Evolutionary conservation across 2,113 vertebrate species (phyloP).

Genomic region (Strix aluco): DNA sequence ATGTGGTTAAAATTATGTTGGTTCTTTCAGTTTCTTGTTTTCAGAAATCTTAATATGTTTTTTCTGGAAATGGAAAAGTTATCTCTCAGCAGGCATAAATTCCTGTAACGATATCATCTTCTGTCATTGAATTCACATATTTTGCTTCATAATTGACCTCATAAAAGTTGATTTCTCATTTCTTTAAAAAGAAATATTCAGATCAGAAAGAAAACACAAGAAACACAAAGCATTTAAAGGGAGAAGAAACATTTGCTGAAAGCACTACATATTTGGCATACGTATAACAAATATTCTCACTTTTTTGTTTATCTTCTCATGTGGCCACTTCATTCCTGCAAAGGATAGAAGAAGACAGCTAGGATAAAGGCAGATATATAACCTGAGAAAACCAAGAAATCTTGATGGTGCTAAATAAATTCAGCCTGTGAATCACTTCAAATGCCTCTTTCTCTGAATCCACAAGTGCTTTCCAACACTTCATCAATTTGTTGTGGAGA

Average conservation of each 20-base stretch:
- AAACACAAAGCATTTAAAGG: not conserved
- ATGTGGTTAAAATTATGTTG: not conserved
- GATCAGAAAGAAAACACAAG: not conserved
- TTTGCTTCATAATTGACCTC: not conserved
- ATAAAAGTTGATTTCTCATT: not conserved
- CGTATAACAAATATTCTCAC: not conserved
- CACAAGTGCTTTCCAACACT: not conserved
- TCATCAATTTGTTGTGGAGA: not conserved
- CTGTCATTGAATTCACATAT: not conserved
- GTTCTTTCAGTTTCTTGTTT: not conserved
- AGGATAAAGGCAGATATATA: not conserved
- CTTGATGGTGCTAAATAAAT: not conserved
- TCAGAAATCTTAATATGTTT: not conserved
- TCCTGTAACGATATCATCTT: not conserved
- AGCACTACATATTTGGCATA: not conserved
- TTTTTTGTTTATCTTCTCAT: not conserved
- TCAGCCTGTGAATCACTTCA: not conserved
- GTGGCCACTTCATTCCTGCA: not conserved
- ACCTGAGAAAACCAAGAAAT: not conserved
- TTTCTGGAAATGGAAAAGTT: not conserved
- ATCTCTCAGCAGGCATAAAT: not conserved
- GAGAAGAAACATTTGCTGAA: not conserved
- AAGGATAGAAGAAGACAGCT: not conserved
- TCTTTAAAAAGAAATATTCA: not conserved
- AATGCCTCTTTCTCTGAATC: not conserved